phyloP scores from a whole-genome alignment of 2,888 invertebrate species.

The Thymelicus lineola region DNA sequence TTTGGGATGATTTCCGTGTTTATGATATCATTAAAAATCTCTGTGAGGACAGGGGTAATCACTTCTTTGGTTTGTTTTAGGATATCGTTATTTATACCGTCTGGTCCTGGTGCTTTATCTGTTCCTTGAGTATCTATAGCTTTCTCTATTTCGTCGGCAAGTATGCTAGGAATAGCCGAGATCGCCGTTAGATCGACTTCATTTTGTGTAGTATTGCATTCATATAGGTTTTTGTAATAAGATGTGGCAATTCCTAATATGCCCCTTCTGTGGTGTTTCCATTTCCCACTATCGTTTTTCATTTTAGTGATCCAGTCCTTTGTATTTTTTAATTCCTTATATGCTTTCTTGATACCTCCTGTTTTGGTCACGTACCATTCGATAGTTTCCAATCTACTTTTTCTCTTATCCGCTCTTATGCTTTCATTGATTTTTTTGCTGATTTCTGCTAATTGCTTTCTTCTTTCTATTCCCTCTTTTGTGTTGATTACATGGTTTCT shows the following conservation, averaged over 20 bases:
- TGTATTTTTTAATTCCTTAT: neutral
- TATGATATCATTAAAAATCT: conserved; percentile 36
- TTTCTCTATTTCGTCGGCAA: conserved; percentile 19
- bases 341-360: neutral
- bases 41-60: conserved; percentile 39
- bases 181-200: too few relatives aligned
- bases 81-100: conserved; percentile 43
- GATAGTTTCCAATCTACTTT: neutral
- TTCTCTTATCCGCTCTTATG: neutral
- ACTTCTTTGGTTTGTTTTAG: conserved; percentile 36
- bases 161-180: neutral
- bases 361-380: neutral
- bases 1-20: conserved; percentile 42
- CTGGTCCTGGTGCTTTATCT: conserved; percentile 44
- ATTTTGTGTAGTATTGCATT: neutral
- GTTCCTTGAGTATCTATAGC: conserved; percentile 42
- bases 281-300: neutral
- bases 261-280: neutral
- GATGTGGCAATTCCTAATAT: neutral
- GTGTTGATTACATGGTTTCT: neutral
- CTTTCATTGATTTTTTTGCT: neutral
- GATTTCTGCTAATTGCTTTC: neutral
- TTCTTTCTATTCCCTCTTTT: neutral
- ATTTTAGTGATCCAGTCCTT: neutral
- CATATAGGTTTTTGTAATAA: neutral